phyloP scores from a whole-genome alignment of 2,113 vertebrate genomes.

The Amphiprion percula region DNA sequence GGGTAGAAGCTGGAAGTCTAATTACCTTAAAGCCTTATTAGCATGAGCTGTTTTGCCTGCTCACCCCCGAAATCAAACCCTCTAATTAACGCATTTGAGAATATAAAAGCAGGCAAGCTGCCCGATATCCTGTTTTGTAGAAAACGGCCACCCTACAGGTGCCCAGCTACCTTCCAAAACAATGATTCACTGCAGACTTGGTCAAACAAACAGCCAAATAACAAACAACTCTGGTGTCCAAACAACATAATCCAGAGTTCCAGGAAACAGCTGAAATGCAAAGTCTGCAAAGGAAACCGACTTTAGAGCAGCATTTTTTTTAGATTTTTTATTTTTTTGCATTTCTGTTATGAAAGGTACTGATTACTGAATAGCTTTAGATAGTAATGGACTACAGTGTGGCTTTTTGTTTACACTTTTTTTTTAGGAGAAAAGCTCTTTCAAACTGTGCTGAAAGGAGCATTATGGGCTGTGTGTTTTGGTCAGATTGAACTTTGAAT shows the following conservation, averaged over 20 bases:
- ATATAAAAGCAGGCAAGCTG: not conserved
- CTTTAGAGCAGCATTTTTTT: not conserved
- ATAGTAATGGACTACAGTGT: conserved; percentile 21
- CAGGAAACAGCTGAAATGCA: conserved; percentile 40
- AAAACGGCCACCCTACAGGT: conserved; percentile 31
- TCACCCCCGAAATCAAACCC: not conserved
- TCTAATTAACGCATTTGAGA: not conserved
- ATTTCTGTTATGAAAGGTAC: conserved; percentile 24
- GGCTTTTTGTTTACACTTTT: conserved; percentile 45
- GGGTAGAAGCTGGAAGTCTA: not conserved
- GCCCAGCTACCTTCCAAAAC: conserved; percentile 43
- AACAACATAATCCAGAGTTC: conserved; percentile 52
- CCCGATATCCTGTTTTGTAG: conserved; percentile 11
- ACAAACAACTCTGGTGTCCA: conserved; percentile 38
- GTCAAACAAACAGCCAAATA: conserved; percentile 38
- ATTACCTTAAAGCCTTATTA: conserved; percentile 2
- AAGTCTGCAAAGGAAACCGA: conserved; percentile 15
- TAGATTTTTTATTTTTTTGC: not conserved
- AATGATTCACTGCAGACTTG: conserved; percentile 31
- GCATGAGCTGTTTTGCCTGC: conserved; percentile 5
- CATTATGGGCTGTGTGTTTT: conserved; percentile 15
- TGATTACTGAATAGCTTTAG: conserved; percentile 31
- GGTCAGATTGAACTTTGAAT: conserved; percentile 47
- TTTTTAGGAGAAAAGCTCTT: conserved; percentile 9
- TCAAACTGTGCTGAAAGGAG: conserved; percentile 28